Evolutionary conservation across 2,888 invertebrate species (phyloP).

Genomic region (Agonopterix arenella): DNA sequence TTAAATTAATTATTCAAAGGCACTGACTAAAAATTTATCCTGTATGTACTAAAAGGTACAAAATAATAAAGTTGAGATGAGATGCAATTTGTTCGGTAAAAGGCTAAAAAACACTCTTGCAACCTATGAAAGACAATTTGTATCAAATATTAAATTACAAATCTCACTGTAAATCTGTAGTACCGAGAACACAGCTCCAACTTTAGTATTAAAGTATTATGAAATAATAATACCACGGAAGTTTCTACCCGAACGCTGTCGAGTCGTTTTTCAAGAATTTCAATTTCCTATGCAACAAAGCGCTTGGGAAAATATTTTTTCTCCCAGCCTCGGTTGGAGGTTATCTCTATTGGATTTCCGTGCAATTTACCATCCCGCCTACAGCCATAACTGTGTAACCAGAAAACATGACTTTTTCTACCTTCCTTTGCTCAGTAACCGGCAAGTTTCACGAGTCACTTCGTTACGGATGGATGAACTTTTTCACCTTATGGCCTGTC

Average conservation of each 20-base stretch:
- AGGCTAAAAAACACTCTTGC: no score
- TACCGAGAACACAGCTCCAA: background rate
- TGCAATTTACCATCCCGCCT: slow-evolving; percentile 22
- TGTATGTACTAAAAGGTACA: no score
- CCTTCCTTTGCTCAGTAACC: slow-evolving; percentile 9
- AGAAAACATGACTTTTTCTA: slow-evolving; percentile 17
- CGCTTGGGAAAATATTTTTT: slow-evolving; percentile 5
- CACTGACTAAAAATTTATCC: no score
- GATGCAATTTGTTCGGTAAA: no score
- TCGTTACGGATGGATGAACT: slow-evolving; percentile 13
- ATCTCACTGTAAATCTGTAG: no score
- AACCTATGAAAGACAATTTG: no score
- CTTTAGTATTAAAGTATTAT: slow-evolving; percentile 1
- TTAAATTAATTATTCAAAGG: no score
- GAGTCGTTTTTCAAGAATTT: slow-evolving; percentile 7
- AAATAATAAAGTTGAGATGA: no score
- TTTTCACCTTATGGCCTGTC: slow-evolving; percentile 4
- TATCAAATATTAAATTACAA: no score
- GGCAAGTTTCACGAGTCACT: slow-evolving; percentile 10
- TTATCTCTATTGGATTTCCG: slow-evolving; percentile 30
- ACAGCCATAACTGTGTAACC: slow-evolving; percentile 12
- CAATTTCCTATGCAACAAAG: slow-evolving; percentile 12
- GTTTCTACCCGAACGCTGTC: background rate
- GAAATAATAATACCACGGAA: no score
- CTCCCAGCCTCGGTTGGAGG: slow-evolving; percentile 4